Evolutionary conservation across 2,797 vertebrate genomes (phyloP), one percentile per base, ranked within the genome.

Genomic region (Falco cherrug): DNA sequence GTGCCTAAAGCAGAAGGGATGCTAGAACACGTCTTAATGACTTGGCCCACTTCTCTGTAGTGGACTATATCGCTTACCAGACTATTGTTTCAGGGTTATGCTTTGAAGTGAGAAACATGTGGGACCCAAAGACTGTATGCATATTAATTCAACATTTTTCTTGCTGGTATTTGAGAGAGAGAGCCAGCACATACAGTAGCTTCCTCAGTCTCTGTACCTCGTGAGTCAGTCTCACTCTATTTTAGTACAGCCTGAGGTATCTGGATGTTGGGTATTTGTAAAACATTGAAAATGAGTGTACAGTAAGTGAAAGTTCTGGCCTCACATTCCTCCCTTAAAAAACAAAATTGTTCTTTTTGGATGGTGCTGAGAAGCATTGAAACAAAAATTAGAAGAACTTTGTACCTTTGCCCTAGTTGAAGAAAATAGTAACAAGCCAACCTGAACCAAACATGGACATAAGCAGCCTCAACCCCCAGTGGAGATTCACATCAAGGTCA

Each of bases 401-500:
- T 88, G 73, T 82, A 95, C 70, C 89, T 95, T 96, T 97, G 96
- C 82, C 95, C 85, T 64, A 57, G 35, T 85, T 92, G 69, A 95
- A 93, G 91, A 95, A 96, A 96, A 95, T 93, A 97, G 94, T 71
- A 95, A 91, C 92, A 87, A 68, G 63, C 92, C 77, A 95, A 92
- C 90, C 80, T 96, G 96, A 92, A 91, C 92, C 93, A 96, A 96
- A 93, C 83, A 96, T 76, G 97, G 87, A 89, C 61, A 92, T 89
- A 47, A 87, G 60, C 39, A 84, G 96, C 70, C 76, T 93, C 85
- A 97, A 56, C 48, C 53, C 85, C 93, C 88, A 93, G 95, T 94
- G 89, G 86, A 96, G 74, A 94, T 89, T 94, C 95, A 83, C 81
- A 91, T 61, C 86, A 76, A 75, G 89, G 88, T 84, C 89, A 97